Percentiles rank a stretch among this genome's conserved stretches.
Evolutionary conservation across 2,888 invertebrate species (phyloP).

Genomic region (Erannis defoliaria): DNA sequence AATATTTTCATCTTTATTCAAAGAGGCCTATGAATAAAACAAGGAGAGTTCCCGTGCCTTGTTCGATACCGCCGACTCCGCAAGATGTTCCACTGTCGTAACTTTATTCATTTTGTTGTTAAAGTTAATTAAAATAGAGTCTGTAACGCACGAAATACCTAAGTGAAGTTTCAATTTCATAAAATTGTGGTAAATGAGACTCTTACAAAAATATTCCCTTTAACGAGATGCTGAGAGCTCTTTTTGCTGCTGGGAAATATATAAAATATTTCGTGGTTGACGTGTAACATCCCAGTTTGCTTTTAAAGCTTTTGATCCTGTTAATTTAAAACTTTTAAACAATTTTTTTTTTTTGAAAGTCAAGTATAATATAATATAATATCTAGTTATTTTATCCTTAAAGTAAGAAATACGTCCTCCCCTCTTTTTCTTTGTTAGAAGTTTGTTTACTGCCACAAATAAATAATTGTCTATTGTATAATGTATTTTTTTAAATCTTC

Average conservation of each 20-base stretch:
- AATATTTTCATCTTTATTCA: conserved; percentile 86
- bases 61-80: conserved; percentile 54
- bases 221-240: conserved; percentile 5
- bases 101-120: conserved; percentile 75
- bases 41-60: conserved; percentile 52
- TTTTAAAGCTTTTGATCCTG: not conserved
- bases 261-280: conserved; percentile 13
- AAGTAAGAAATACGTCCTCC: too few relatives aligned
- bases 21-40: conserved; percentile 83
- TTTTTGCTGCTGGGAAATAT: conserved; percentile 13
- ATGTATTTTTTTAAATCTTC: too few relatives aligned
- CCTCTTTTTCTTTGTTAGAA: too few relatives aligned
- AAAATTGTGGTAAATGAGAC: conserved; percentile 4
- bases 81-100: conserved; percentile 66
- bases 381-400: too few relatives aligned
- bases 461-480: too few relatives aligned
- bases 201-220: conserved; percentile 16
- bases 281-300: not conserved
- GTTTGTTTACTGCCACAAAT: too few relatives aligned
- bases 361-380: too few relatives aligned
- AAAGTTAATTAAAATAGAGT: conserved; percentile 71
- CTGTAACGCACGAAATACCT: conserved; percentile 35
- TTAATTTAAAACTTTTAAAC: not conserved
- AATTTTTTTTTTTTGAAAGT: too few relatives aligned
- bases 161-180: conserved; percentile 13